Evolutionary conservation across 2,888 invertebrate genomes (phyloP), one percentile per base, ranked within the genome.

Genomic region (Priocnemis perturbator): DNA sequence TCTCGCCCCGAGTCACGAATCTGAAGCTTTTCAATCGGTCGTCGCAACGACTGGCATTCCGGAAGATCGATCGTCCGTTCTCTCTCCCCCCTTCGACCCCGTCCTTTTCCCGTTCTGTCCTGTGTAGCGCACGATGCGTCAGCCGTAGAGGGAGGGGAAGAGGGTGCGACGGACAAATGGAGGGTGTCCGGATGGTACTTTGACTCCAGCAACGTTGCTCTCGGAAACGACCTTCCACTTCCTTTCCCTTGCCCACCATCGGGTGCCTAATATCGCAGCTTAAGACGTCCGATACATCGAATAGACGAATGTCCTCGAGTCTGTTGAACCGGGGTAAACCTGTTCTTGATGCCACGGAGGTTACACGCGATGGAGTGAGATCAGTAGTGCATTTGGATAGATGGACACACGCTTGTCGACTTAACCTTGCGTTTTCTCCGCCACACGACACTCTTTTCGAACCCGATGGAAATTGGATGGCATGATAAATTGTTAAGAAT

Each of bases 1-100:
- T 71, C 71, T 75, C 74, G 69, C 69, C 70, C 20, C 68, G 67
- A 74, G 73, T 79, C 79, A 70, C 76, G 77, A 79, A 76, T 79
- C 80, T 72, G 74, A 76, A 78, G 76, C 76, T 80, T 79, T 79
- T 79, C 79, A 79, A 79, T 79, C 79, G 73, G 71, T 76, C 68
- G 67, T 67, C 69, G 78, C 66, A 75, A 78, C 76, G 78, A 66
- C 71, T 78, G 77, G 78, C 78, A 77, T 73, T 67, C 70, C 60
- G 71, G 73, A 66, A 79, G 76, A 79, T 79, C 79, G 79, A 79
- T 79, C 77, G 79, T 64, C 21, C 60, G 64, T 63, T 67, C 76
- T 67, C 56, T 47, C 59, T 62, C 59, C 50, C 65, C 19, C 58
- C 61, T 45, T 48, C 48, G 60, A 21, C 59, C 23, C 67, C 20